Evolutionary conservation across 2,113 vertebrate genomes (phyloP), one percentile per base, ranked within the genome.

Genomic region (Bufo bufo): DNA sequence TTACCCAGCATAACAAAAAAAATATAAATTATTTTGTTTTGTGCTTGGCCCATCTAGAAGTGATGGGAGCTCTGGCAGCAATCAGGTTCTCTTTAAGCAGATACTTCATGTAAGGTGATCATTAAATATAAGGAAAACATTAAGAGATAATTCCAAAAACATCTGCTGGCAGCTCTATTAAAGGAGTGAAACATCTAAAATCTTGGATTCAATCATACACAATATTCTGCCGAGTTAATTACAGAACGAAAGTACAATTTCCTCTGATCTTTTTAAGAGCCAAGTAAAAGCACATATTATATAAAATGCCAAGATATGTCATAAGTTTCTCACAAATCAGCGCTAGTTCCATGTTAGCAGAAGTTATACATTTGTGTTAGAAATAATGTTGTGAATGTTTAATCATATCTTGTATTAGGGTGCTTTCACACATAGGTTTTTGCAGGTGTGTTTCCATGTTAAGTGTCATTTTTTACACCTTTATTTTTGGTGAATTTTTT

Each of bases 131-230:
- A 61, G 33, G 54, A 82, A 47, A 19, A 13, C 14, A 82, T 63
- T 61, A 61, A n/a, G 58, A 82, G 58, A 63, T 61, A 82, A 47
- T 82, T 82, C 79, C 43, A 82, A 82, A 63, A 17, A 19, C 52
- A 59, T 63, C 23, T 82, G 56, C 58, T 82, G 79, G 79, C 33
- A 82, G 79, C 23, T 63, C 58, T 47, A 47, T 63, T 49, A 82
- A 59, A 80, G 52, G 58, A 82, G 58, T 61, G 17, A 82, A 58
- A 63, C 79, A 82, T 47, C 79, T 20, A 9, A 61, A 33, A 81
- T 45, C n/a, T 82, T 43, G 33, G 58, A 43, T 82, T 45, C 17
- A 63, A 63, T 82, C 58, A 63, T 47, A 59, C 58, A 82, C 43
- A 20, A 58, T 45, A 17, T 59, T 47, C 79, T 82, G 16, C 17